phyloP scores from a whole-genome alignment of 2,113 vertebrate genomes.

The Corydoras sp. region DNA sequence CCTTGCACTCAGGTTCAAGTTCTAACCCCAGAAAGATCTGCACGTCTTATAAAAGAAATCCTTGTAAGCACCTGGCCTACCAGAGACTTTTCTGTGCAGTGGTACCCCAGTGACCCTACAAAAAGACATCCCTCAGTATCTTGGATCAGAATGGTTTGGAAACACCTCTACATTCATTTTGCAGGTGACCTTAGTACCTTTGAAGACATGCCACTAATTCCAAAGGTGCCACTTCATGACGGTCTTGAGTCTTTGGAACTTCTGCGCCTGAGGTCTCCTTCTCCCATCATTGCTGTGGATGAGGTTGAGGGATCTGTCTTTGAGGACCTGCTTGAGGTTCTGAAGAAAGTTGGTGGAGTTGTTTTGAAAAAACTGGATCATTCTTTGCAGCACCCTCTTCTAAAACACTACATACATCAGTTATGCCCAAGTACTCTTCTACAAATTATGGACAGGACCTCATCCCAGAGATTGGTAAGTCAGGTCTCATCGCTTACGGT shows the following conservation, averaged over 20 bases:
- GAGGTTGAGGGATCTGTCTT: conserved; percentile 75
- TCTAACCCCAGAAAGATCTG: conserved; percentile 85
- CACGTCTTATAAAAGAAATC: conserved; percentile 89
- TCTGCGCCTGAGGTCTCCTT: conserved; percentile 82
- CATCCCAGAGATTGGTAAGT: conserved; percentile 77
- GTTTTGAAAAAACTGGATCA: conserved; percentile 83
- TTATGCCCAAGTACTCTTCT: conserved; percentile 79
- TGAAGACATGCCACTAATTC: conserved; percentile 96
- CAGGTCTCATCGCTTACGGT: conserved; percentile 73
- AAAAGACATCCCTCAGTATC: conserved; percentile 78
- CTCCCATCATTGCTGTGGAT: conserved; percentile 78
- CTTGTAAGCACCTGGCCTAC: conserved; percentile 78
- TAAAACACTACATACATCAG: conserved; percentile 87
- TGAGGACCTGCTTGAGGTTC: conserved; percentile 75
- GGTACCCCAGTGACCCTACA: conserved; percentile 80
- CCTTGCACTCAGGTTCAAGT: conserved; percentile 90
- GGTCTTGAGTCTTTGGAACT: conserved; percentile 68
- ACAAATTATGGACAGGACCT: conserved; percentile 86
- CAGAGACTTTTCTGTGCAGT: conserved; percentile 83
- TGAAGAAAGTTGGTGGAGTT: conserved; percentile 85
- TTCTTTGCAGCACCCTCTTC: conserved; percentile 85
- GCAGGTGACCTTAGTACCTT: conserved; percentile 83
- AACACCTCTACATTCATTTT: conserved; percentile 92
- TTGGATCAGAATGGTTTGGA: conserved; percentile 94
- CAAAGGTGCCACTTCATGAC: conserved; percentile 74